Evolutionary conservation across 2,888 invertebrate species (phyloP), one percentile per base, ranked within the genome.

Genomic region (Drosophila buzzatii): DNA sequence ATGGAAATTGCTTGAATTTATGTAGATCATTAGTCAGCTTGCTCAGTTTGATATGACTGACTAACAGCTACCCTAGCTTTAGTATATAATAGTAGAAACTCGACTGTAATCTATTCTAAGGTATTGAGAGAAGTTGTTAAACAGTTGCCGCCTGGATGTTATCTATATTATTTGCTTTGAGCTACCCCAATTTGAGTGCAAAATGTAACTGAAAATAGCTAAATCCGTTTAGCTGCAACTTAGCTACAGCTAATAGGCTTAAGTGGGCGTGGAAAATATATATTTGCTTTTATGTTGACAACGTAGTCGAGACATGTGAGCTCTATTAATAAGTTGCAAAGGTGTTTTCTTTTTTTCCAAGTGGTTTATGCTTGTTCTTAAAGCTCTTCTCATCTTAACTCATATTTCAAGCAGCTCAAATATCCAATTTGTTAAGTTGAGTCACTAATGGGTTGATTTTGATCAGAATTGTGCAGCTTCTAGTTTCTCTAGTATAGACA

Each of bases 361-460:
- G 5, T 31, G 18, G 1, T 12, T 3, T 12, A 7, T 12, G 33
- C 14, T 7, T 7, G 31, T 31, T 3, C 33, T 18, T 33, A 18
- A 20, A 52, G 8, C 20, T n/a, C n/a, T 1, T n/a, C n/a, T 55
- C 27, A 55, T 55, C 27, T 37, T 16, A 2, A 6, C n/a, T 58
- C 58, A 37, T n/a, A 23, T 58, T 58, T 45, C 45, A 35, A 23
- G 58, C 42, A 37, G 23, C 45, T 35, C 45, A 37, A 33, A 58
- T 58, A 37, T 37, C 58, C 35, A 45, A 58, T 45, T 45, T 58
- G 45, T n/a, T 47, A n/a, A 35, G 10, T 23, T 16, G 12, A 44
- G 16, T 27, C 27, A 27, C 27, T 4, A 27, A 27, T 6, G 33
- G 37, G 37, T 37, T 37, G 37, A 37, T 23, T 45, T 18, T 33